phyloP scores from a whole-genome alignment of 2,888 invertebrate genomes.

The Cactoblastis cactorum region DNA sequence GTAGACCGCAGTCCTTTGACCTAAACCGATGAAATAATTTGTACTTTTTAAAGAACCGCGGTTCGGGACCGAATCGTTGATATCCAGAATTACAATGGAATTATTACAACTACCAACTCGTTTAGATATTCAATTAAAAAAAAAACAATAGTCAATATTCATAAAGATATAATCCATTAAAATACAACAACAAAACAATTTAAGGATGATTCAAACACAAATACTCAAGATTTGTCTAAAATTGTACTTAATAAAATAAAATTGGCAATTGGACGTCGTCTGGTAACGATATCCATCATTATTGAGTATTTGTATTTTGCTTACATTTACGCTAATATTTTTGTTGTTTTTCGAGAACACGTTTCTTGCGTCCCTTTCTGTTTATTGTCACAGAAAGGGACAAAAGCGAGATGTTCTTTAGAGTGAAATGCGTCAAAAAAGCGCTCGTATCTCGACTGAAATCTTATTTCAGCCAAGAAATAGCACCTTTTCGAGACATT shows the following conservation, averaged over 20 bases:
- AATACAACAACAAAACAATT: constrained; percentile 76
- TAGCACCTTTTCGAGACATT: constrained; percentile 44
- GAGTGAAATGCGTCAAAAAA: constrained; percentile 46
- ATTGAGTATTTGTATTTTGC: constrained; percentile 75
- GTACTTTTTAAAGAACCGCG: constrained; percentile 65
- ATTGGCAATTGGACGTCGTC: constrained; percentile 30
- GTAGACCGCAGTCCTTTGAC: constrained; percentile 49
- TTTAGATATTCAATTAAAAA: constrained; percentile 49
- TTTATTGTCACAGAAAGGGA: constrained; percentile 26
- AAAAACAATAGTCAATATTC: constrained; percentile 61
- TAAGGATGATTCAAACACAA: constrained; percentile 64
- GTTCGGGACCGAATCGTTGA: constrained; percentile 22
- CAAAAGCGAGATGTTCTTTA: constrained; percentile 32
- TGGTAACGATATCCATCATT: constrained; percentile 40
- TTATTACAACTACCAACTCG: constrained; percentile 36
- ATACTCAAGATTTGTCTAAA: constrained; percentile 59
- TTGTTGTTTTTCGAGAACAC: background rate
- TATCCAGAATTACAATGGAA: constrained; percentile 24
- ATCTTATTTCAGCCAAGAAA: constrained; percentile 53
- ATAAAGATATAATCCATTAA: constrained; percentile 72
- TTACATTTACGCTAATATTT: constrained; percentile 36
- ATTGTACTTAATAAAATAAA: constrained; percentile 31
- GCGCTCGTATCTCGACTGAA: constrained; percentile 42
- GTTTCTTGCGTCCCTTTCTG: background rate
- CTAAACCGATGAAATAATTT: constrained; percentile 72